Base-by-base conservation (phyloP, 2,113 vertebrate species). In the Suricata suricatta region DNA sequence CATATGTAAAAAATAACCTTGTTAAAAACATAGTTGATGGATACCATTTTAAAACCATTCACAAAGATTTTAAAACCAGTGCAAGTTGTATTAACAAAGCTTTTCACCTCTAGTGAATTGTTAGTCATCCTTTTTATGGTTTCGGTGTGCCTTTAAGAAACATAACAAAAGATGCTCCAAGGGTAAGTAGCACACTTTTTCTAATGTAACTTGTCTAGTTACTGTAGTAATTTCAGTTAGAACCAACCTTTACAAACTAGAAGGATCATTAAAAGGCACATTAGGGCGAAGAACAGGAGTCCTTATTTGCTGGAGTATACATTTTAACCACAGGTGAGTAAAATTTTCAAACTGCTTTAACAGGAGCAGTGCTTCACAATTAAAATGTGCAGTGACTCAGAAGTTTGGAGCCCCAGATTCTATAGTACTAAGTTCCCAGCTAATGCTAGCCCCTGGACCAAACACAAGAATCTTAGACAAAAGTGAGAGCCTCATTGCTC, bases 11-110 rank as follows among this genome's bases (percentile, higher is more conserved):
- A 98, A 98, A 98, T 81, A 90, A 97, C 88, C 88, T 52, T 76
- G 97, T 95, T 98, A 98, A 98, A 98, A 98, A 92, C 96, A 98
- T 29, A 96, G 84, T 97, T 98, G 98, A 97, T 83, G 72, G 96
- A 98, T 98, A 91, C 79, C 77, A 96, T 97, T 98, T 98, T 97
- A 96, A 71, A 97, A 97, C 79, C 95, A 93, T 96, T 98, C 80
- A 94, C 89, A 98, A 97, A 98, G 92, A 85, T 97, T 96, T 97
- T 95, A 91, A 96, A 97, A 97, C 79, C 96, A 98, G 97, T 98
- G 98, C 98, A 98, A 97, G 97, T 94, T 97, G 80, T 94, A 95
- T 98, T 97, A 98, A 93, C 92, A 97, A 90, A 96, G 60, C 79
- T 93, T 97, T 91, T 90, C 95, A 97, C 90, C 88, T 97, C 77